phyloP scores from a whole-genome alignment of 2,797 vertebrate species.

The Mormyrus proboscirostris region DNA sequence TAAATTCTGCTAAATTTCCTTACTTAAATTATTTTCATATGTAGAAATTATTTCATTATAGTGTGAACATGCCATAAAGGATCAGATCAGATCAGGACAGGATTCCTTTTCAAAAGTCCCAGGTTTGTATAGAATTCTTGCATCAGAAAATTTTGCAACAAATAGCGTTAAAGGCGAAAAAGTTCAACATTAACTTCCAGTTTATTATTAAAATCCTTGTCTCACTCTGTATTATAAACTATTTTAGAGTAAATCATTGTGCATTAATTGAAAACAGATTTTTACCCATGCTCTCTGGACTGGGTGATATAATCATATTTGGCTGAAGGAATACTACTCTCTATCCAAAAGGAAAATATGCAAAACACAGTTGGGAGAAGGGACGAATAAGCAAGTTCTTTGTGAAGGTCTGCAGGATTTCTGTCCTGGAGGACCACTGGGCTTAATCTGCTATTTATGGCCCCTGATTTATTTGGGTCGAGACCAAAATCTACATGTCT shows the following conservation, averaged over 20 bases:
- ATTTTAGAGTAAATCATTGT: constrained; percentile 45
- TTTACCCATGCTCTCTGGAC: constrained; percentile 39
- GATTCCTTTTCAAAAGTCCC: constrained; percentile 7
- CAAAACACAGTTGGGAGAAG: constrained; percentile 40
- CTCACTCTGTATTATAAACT: constrained; percentile 38
- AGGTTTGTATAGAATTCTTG: constrained; percentile 11
- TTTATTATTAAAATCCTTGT: constrained; percentile 39
- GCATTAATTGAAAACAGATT: constrained; percentile 62
- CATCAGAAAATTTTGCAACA: constrained; percentile 26
- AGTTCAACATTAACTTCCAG: constrained; percentile 26
- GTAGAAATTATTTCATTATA: background rate
- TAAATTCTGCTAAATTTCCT: background rate
- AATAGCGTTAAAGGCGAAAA: constrained; percentile 35
- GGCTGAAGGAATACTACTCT: constrained; percentile 43
- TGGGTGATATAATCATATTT: constrained; percentile 51
- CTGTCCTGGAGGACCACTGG: constrained; percentile 2
- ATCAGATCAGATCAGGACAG: background rate
- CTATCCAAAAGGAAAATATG: constrained; percentile 54
- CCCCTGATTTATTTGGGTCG: constrained; percentile 7
- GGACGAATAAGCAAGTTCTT: constrained; percentile 25
- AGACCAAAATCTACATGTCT: constrained; percentile 48
- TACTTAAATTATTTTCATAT: background rate
- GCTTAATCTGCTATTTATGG: constrained; percentile 17
- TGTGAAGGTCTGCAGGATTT: constrained; percentile 14
- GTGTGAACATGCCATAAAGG: background rate